phyloP scores from a whole-genome alignment of 2,113 vertebrate genomes.

The Lepus timidus region DNA sequence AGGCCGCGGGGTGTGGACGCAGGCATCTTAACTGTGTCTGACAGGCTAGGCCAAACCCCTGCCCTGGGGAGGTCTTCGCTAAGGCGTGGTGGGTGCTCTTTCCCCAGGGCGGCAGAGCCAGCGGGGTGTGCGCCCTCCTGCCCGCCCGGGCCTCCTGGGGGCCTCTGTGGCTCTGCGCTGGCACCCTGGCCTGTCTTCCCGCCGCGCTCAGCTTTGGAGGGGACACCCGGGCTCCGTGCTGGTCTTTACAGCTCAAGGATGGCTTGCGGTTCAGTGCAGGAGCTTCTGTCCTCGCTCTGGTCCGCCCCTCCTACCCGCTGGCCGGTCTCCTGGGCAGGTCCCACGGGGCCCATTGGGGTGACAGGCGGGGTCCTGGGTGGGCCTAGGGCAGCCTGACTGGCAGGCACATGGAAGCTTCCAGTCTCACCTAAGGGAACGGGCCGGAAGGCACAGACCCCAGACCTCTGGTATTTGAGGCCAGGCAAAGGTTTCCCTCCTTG shows the following conservation, averaged over 20 bases:
- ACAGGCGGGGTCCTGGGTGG: not conserved
- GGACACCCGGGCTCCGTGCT: not conserved
- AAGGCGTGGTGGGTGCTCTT: not conserved
- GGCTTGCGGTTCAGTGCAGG: constrained; percentile 34
- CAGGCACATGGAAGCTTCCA: not conserved
- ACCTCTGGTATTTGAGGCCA: not conserved
- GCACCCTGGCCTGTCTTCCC: not conserved
- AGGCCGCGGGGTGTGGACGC: too few relatives aligned
- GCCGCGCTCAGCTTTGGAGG: fast-evolving
- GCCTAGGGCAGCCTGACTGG: not conserved
- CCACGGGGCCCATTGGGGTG: too few relatives aligned
- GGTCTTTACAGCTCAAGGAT: not conserved
- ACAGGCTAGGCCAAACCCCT: too few relatives aligned
- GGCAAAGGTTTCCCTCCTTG: not conserved
- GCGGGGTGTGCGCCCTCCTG: too few relatives aligned
- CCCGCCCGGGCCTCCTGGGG: not conserved
- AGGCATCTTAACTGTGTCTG: too few relatives aligned
- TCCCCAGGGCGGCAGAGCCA: not conserved
- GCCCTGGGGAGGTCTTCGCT: too few relatives aligned
- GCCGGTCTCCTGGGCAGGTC: not conserved
- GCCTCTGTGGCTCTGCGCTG: not conserved
- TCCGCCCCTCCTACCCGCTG: too few relatives aligned
- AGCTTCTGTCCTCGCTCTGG: not conserved
- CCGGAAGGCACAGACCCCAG: not conserved
- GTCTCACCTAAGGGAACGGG: not conserved